These are phyloP conservation scores for Tineola bisselliella DNA, from an alignment of 2,888 invertebrate species.

Conservation along the genomic window DNA sequence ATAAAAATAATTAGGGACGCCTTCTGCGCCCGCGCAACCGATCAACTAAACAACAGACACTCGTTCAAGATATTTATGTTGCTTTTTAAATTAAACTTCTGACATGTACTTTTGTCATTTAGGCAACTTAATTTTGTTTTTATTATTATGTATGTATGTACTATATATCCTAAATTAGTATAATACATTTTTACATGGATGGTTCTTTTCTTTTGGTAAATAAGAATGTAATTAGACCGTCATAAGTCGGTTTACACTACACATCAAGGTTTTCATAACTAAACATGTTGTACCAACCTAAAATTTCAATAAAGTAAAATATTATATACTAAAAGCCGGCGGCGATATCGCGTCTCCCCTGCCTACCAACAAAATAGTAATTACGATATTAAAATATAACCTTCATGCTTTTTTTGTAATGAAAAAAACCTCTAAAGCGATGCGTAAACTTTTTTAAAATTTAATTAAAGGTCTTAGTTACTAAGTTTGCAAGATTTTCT, in stretches of 20 bases:
- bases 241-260: too few relatives aligned
- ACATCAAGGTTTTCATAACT: too few relatives aligned
- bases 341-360: not conserved
- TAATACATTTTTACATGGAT: too few relatives aligned
- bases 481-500: not conserved
- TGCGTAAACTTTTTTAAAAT: conserved; percentile 26
- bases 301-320: too few relatives aligned
- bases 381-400: conserved; percentile 37
- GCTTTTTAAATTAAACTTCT: not conserved
- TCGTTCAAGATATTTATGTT: not conserved
- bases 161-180: too few relatives aligned
- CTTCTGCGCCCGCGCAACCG: conserved; percentile 8
- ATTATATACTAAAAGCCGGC: not conserved
- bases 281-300: too few relatives aligned
- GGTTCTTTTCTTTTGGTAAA: too few relatives aligned
- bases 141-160: too few relatives aligned
- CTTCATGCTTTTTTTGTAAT: not conserved
- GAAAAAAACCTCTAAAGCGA: not conserved
- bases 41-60: not conserved
- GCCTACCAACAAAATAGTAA: conserved; percentile 24
- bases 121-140: not conserved
- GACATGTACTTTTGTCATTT: not conserved
- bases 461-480: conserved; percentile 30
- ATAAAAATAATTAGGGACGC: conserved; percentile 12
- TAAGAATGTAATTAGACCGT: too few relatives aligned